These are phyloP conservation scores for Prolemur simus DNA, from an alignment of 2,113 vertebrate genomes.

Conservation along the genomic window DNA sequence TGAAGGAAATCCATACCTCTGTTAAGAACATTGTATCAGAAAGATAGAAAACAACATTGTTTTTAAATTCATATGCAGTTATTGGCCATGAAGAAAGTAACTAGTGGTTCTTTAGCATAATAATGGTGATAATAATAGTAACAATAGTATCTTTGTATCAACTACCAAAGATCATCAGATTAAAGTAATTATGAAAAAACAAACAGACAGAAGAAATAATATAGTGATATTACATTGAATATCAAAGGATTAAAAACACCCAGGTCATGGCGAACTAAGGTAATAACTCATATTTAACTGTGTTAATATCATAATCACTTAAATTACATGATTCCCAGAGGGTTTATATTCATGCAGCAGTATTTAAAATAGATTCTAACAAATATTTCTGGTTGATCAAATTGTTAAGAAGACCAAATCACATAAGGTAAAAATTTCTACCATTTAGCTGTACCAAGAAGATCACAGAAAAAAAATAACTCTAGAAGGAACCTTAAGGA, in stretches of 20 bases:
- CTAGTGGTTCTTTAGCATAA: not conserved
- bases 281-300: not conserved
- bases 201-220: not conserved
- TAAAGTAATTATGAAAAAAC: not conserved
- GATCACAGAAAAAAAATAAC: not conserved
- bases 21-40: not conserved
- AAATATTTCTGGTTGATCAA: not conserved
- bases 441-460: not conserved
- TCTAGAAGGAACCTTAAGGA: not conserved
- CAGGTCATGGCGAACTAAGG: not conserved
- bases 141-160: not conserved
- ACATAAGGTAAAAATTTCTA: not conserved
- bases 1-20: not conserved
- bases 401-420: not conserved
- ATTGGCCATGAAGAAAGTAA: not conserved
- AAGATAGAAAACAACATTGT: not conserved
- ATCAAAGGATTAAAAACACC: not conserved
- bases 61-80: not conserved
- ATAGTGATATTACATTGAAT: not conserved
- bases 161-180: not conserved
- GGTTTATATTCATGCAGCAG: not conserved
- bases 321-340: not conserved
- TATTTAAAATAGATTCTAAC: not conserved
- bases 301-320: not conserved
- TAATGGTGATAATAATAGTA: not conserved